Evolutionary conservation across 35 echinoderm and acorn worm species (phyloP), one percentile per base, ranked within the genome.

Genomic region (Ptychodera flava): DNA sequence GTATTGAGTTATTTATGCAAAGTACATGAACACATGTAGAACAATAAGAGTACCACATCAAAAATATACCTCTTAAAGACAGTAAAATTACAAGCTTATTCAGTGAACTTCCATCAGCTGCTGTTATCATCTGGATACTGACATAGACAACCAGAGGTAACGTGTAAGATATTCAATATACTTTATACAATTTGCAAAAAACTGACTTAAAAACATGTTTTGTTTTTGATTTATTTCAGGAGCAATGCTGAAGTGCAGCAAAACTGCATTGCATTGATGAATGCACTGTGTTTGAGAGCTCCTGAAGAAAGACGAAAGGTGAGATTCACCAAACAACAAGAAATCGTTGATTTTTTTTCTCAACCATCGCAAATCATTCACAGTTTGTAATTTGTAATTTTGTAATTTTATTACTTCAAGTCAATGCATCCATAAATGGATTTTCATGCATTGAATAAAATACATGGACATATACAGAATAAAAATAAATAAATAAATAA

Each of bases 211-310:
- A n/a, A n/a, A n/a, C n/a, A 87, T 31, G 1, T 12, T 79, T 38
- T 79, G 32, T 30, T 28, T 80, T 88, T 28, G 81, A 33, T 22
- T 76, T 31, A 79, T 37, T 38, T 29, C 78, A 98, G 92, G 82
- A 91, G 92, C 80, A 80, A 90, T 52, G 80, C 89, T 33, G 93
- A 85, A 28, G 92, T 98, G 29, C 95, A 98, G 53, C 95, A 94
- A 78, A 92, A 94, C 78, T 94, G 95, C 80, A 88, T 98, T 32
- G 95, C 95, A 36, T 53, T 98, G 85, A 98, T 98, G 95, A 98
- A 98, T 85, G 95, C 95, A 37, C 77, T 98, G 0, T 98, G 90
- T 85, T 84, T 98, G 38, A 93, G 91, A 80, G 95, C 95, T 38
- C 92, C 95, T 31, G 85, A 87, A 33, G 95, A 98, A 2, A 91